A percentile compares a stretch with the other conserved stretches of the same genome.
Evolutionary conservation across 2,888 invertebrate genomes (phyloP).

Genomic region (Tipula unca): DNA sequence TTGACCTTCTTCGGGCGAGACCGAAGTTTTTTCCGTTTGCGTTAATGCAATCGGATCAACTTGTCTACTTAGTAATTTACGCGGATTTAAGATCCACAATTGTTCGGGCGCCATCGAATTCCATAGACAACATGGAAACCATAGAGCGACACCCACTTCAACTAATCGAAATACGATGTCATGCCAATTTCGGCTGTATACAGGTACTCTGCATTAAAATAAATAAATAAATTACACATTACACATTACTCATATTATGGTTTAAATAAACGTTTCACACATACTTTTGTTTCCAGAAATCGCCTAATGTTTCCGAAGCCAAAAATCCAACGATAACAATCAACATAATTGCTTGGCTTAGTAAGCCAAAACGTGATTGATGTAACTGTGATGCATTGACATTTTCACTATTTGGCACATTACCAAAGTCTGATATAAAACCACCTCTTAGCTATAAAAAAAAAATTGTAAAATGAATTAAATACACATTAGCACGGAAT

Average conservation of each 20-base stretch:
- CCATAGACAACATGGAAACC: constrained; percentile 95
- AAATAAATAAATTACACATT: constrained; percentile 34
- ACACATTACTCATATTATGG: constrained; percentile 35
- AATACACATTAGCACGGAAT: too few species aligned
- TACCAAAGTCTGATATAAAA: constrained; percentile 65
- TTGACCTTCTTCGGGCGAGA: constrained; percentile 45
- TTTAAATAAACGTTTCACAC: background rate
- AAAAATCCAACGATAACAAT: constrained; percentile 83
- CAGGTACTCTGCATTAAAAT: constrained; percentile 58
- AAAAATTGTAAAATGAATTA: constrained; percentile 25
- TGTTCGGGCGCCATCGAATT: constrained; percentile 91
- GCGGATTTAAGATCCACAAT: constrained; percentile 88
- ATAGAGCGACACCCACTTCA: constrained; percentile 86
- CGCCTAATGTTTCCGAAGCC: constrained; percentile 82
- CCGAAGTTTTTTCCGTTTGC: constrained; percentile 33
- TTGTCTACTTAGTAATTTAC: constrained; percentile 66
- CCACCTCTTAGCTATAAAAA: constrained; percentile 63
- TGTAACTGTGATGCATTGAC: constrained; percentile 82
- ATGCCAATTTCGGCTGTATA: constrained; percentile 86
- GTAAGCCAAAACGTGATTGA: constrained; percentile 79
- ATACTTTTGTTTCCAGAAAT: constrained; percentile 88
- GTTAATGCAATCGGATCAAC: constrained; percentile 46
- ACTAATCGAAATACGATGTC: constrained; percentile 83
- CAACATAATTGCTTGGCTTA: constrained; percentile 86
- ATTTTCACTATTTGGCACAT: constrained; percentile 46